Conservation (phyloP, 1,140 invertebrate species). For the Rhopalosiphum padi region DNA sequence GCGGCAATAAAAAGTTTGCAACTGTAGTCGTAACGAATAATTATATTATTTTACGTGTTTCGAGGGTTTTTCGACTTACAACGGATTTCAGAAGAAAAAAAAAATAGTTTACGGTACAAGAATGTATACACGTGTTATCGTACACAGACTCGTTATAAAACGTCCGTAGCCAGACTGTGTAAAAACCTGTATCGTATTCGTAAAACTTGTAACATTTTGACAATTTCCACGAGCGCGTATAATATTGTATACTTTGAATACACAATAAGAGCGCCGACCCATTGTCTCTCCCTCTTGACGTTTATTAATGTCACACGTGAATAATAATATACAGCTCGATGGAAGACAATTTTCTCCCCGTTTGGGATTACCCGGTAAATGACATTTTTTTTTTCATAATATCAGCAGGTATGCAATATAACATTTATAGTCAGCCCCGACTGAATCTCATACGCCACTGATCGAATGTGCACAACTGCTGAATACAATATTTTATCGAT, state of each 20-base stretch:
- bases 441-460: neutral
- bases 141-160: neutral
- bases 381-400: neutral
- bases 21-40: neutral
- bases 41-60: conserved; percentile 13
- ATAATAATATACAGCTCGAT: neutral
- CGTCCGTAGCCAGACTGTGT: neutral
- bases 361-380: neutral
- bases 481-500: neutral
- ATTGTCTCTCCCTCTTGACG: neutral
- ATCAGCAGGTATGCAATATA: neutral
- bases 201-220: conserved; percentile 8
- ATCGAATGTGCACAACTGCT: neutral
- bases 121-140: neutral
- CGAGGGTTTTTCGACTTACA: neutral
- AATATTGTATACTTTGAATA: conserved; percentile 1
- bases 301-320: conserved; percentile 15
- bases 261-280: neutral
- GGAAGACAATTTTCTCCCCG: neutral
- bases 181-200: neutral
- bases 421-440: neutral
- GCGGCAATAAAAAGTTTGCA: neutral
- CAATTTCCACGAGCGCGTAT: neutral
- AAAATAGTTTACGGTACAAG: neutral
- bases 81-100: conserved; percentile 4